Base-by-base conservation (phyloP, 2,797 vertebrate species). In the Artibeus jamaicensis region DNA sequence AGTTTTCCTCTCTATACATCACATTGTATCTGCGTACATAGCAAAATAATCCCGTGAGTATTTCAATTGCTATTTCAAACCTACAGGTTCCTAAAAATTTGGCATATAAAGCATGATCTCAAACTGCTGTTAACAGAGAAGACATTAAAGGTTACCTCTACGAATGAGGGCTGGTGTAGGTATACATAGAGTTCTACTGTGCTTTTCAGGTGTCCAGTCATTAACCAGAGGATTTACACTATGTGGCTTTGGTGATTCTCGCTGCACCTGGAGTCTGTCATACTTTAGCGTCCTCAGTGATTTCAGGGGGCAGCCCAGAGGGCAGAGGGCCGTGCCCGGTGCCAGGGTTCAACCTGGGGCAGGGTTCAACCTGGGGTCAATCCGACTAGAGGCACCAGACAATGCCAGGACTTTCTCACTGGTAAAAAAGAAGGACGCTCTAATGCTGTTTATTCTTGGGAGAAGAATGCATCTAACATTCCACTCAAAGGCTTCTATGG, bases 331-430 rank as follows among this genome's bases (percentile, higher is more conserved):
- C 24, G 44, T 83, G 71, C 57, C 42, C 5, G 16, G n/a, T 81
- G 83, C 55, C 73, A 57, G 59, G 92, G 90, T 94, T 95, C 85
- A 95, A 48, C 95, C 94, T 93, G 68, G 57, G 55, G 71, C 24
- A 82, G 37, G 92, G 90, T 94, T 95, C 85, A 95, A 48, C 95
- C 94, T 93, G 68, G 57, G 55, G 71, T 21, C n/a, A n/a, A 82
- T 37, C 85, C 62, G 97, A 88, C 88, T 97, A 87, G 79, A 95
- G 48, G 90, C 16, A 46, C 4, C 12, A 50, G 48, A 86, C 24
- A 93, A 94, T 93, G 50, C 90, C 62, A 90, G 55, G 68, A 37
- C 48, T 53, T 94, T 83, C 59, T 81, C 46, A 32, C 29, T 57
- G 26, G 29, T 59, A 37, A 37, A n/a, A 73, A 91, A 82, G 67